Evolutionary conservation across 2,113 vertebrate genomes (phyloP), one percentile per base, ranked within the genome.

Genomic region (Apeltes quadracus): DNA sequence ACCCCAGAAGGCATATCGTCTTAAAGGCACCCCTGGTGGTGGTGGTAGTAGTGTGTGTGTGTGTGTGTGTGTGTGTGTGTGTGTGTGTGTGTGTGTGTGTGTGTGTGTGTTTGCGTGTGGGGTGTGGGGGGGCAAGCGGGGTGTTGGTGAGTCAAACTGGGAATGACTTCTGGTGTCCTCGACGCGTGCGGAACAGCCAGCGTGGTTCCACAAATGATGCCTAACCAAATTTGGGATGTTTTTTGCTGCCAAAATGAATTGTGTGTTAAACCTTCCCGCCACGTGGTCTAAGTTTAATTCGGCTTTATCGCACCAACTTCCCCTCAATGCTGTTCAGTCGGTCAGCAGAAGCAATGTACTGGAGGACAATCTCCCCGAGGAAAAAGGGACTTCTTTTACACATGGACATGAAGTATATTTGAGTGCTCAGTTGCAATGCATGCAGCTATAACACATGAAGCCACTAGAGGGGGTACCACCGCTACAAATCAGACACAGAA

Each of bases 401-500:
- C 15, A 18, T 9, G 48, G 1, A 48, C 16, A 25, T 43, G 23
- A 14, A 74, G 2, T 68, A 5, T 13, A 2, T 23, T 2, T 55
- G 27, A 65, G 18, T 22, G 8, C 27, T 15, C 1, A 39, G 4
- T 34, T 44, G 11, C 16, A 56, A 12, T 46, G 23, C 22, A 56
- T 8, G 1, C 13, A 20, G 44, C 1, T 1, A 54, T 74, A 39
- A 43, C 56, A 61, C 7, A 57, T 6, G 2, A 0, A 1, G 44
- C 91, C 91, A 88, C 90, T 90, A 92, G 92, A 91, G 88, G 91
- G 89, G 5, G 86, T 39, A 48, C 88, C 78, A 85, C 81, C 82
- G 75, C 68, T 63, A 83, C 15, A 14, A 87, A 90, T 88, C 48
- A 73, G 23, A 57, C 44, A 18, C 4, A 23, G 14, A 67, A 81